Conservation (phyloP, 2,888 invertebrate species). For the Calliopum simillimum region DNA sequence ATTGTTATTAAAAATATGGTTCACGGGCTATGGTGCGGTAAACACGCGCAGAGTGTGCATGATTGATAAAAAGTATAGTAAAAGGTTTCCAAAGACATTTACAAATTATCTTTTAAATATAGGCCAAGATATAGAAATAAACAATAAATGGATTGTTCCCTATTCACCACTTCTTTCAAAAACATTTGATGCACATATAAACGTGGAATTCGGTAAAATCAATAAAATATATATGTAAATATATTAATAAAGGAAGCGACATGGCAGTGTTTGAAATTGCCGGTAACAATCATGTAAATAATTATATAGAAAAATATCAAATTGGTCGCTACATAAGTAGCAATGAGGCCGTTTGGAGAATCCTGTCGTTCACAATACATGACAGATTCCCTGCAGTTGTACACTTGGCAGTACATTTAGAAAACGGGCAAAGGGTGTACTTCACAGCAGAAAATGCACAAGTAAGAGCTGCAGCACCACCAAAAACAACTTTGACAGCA, state of each 20-base stretch:
- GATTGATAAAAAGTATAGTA: constrained; percentile 44
- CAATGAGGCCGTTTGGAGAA: no score
- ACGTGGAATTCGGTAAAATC: no score
- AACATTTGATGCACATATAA: constrained; percentile 59
- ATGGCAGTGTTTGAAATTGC: constrained; percentile 47
- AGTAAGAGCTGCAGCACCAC: constrained; percentile 30
- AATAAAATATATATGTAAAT: constrained; percentile 66
- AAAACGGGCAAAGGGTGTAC: no score
- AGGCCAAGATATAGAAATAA: constrained; percentile 38
- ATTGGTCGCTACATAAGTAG: no score
- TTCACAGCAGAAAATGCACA: constrained; percentile 46
- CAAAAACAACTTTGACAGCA: constrained; percentile 33
- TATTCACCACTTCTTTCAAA: constrained; percentile 54
- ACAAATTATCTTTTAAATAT: constrained; percentile 20
- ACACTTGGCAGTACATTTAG: no score
- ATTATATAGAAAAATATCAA: constrained; percentile 43
- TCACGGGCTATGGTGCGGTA: constrained; percentile 44
- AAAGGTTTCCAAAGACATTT: constrained; percentile 42
- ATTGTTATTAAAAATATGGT: constrained; percentile 43
- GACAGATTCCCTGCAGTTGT: no score
- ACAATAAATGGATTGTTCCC: constrained; percentile 60
- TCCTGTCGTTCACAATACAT: no score
- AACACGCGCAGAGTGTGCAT: constrained; percentile 44
- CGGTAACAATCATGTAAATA: constrained; percentile 38
- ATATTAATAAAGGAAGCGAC: constrained; percentile 65